Evolutionary conservation across 2,113 vertebrate species (phyloP).

Genomic region (Gymnobelideus leadbeateri): DNA sequence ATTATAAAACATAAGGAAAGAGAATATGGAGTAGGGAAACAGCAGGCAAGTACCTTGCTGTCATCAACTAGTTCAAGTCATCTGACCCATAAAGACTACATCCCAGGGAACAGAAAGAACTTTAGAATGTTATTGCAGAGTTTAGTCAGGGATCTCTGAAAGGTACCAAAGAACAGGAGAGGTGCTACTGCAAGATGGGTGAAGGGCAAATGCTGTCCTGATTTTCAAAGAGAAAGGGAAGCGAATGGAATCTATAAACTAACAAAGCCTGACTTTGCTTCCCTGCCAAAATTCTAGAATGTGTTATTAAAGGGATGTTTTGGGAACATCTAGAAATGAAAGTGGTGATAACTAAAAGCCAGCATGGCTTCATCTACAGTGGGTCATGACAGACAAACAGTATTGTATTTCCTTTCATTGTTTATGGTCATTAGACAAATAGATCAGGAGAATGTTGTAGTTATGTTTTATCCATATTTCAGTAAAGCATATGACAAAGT

Average conservation of each 20-base stretch:
- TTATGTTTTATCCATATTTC: neutral
- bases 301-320: constrained; percentile 6
- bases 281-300: neutral
- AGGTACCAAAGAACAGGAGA: neutral
- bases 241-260: neutral
- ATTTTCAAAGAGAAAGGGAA: constrained; percentile 3
- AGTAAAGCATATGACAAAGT: neutral
- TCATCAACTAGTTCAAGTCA: neutral
- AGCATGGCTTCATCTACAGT: neutral
- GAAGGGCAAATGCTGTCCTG: neutral
- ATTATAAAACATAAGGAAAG: neutral
- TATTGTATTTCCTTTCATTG: constrained; percentile 2
- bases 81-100: neutral
- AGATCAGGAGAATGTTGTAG: neutral
- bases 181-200: neutral
- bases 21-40: neutral
- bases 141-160: neutral
- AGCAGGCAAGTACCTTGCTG: neutral
- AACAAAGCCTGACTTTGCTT: constrained; percentile 6
- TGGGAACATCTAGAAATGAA: constrained; percentile 6
- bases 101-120: neutral
- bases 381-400: neutral
- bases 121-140: neutral
- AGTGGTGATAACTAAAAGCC: neutral
- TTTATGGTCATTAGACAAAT: neutral